Evolutionary conservation across 1,140 invertebrate species (phyloP).

Genomic region (Muscidifurax raptorellus): DNA sequence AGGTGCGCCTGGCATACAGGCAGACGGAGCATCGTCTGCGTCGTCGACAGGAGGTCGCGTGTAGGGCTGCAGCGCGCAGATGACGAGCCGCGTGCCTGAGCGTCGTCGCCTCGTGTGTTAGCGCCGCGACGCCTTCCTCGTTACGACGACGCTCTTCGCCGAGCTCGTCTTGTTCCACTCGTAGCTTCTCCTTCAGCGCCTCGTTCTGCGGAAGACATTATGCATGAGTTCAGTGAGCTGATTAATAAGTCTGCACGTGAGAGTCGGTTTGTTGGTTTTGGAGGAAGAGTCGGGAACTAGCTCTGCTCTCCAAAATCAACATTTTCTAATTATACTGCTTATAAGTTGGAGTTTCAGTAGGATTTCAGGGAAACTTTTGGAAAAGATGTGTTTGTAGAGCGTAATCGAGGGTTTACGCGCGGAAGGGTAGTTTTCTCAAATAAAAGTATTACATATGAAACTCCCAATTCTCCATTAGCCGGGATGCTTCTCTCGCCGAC

Average conservation of each 20-base stretch:
- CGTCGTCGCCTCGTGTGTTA: conserved; percentile 67
- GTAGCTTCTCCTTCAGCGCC: conserved; percentile 74
- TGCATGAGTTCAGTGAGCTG: background rate
- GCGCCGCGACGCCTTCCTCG: conserved; percentile 69
- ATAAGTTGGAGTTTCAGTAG: too few relatives aligned
- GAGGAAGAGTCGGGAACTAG: too few relatives aligned
- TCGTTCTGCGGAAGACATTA: conserved; percentile 71
- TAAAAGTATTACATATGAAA: background rate
- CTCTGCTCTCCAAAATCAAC: too few relatives aligned
- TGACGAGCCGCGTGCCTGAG: conserved; percentile 70
- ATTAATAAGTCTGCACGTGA: too few relatives aligned
- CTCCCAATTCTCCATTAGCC: background rate
- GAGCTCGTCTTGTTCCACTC: conserved; percentile 74
- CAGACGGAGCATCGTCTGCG: conserved; percentile 79
- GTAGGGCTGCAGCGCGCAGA: conserved; percentile 68
- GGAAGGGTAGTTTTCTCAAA: too few relatives aligned
- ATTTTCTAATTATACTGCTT: too few relatives aligned
- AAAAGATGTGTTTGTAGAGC: too few relatives aligned
- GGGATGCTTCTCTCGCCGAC: background rate
- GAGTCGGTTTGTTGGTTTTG: too few relatives aligned
- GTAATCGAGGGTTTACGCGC: too few relatives aligned
- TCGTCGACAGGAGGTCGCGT: conserved; percentile 70
- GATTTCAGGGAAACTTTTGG: too few relatives aligned
- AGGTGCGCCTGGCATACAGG: conserved; percentile 78
- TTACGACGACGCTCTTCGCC: conserved; percentile 67